Evolutionary conservation across 2,797 vertebrate genomes (phyloP).

Genomic region (Microctenopoma lineatum): DNA sequence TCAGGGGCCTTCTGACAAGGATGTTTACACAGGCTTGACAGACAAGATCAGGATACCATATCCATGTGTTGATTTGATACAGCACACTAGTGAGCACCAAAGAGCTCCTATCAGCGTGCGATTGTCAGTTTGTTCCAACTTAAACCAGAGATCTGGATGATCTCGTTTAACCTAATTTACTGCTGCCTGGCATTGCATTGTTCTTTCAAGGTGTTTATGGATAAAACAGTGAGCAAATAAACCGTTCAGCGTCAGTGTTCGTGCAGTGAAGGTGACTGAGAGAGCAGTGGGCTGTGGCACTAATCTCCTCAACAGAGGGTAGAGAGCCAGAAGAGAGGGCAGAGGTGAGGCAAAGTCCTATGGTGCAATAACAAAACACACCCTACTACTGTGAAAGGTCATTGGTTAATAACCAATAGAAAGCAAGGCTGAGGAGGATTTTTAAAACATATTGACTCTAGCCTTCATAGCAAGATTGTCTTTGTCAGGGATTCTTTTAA

Average conservation of each 20-base stretch:
- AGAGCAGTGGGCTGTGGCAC: constrained; percentile 64
- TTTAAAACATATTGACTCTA: constrained; percentile 29
- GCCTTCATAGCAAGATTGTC: constrained; percentile 9
- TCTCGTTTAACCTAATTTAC: constrained; percentile 60
- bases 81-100: constrained; percentile 22
- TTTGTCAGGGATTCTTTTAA: background rate
- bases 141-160: constrained; percentile 38
- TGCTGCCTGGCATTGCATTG: constrained; percentile 11
- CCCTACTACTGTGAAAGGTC: constrained; percentile 73
- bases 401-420: constrained; percentile 54
- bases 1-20: constrained; percentile 35
- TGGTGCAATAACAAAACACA: constrained; percentile 81
- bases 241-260: constrained; percentile 45
- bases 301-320: constrained; percentile 67
- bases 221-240: constrained; percentile 60
- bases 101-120: constrained; percentile 32
- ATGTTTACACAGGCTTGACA: constrained; percentile 52
- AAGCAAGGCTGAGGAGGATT: constrained; percentile 37
- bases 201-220: constrained; percentile 44
- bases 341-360: constrained; percentile 81
- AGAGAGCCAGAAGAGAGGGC: constrained; percentile 64
- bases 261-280: constrained; percentile 55
- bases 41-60: constrained; percentile 40
- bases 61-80: constrained; percentile 17
- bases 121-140: constrained; percentile 38